phyloP scores from a whole-genome alignment of 2,797 vertebrate genomes.

The Spheniscus humboldti region DNA sequence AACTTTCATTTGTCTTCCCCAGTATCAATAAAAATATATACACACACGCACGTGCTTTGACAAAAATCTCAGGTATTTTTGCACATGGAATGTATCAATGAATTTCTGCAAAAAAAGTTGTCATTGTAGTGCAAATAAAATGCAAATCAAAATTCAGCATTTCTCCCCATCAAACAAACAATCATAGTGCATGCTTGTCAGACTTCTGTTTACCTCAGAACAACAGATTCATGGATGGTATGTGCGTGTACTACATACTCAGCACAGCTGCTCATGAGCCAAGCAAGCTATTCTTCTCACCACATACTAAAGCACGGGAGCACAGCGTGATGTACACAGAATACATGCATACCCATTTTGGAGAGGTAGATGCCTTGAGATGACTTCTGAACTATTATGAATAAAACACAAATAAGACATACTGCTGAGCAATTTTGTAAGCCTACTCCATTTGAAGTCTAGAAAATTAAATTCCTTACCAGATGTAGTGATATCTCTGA shows the following conservation, averaged over 20 bases:
- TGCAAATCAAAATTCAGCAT: constrained; percentile 14
- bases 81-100: constrained; percentile 14
- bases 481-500: background rate
- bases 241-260: background rate
- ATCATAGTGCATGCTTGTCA: constrained; percentile 13
- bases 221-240: background rate
- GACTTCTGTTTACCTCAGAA: background rate
- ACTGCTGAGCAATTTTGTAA: constrained; percentile 17
- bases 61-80: constrained; percentile 47
- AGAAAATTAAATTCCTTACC: background rate
- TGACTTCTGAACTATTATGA: constrained; percentile 27
- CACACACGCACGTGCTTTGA: background rate
- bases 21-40: background rate
- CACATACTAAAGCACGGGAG: background rate
- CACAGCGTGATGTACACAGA: background rate
- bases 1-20: background rate
- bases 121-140: constrained; percentile 28
- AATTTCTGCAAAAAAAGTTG: constrained; percentile 11
- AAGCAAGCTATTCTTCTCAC: constrained; percentile 21
- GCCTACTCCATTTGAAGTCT: background rate
- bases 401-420: constrained; percentile 31
- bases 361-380: constrained; percentile 16
- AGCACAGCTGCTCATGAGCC: background rate
- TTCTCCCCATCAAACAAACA: background rate
- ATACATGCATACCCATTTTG: constrained; percentile 44